Conservation (phyloP, 1,140 invertebrate genomes). For the Drosophila bipectinata region DNA sequence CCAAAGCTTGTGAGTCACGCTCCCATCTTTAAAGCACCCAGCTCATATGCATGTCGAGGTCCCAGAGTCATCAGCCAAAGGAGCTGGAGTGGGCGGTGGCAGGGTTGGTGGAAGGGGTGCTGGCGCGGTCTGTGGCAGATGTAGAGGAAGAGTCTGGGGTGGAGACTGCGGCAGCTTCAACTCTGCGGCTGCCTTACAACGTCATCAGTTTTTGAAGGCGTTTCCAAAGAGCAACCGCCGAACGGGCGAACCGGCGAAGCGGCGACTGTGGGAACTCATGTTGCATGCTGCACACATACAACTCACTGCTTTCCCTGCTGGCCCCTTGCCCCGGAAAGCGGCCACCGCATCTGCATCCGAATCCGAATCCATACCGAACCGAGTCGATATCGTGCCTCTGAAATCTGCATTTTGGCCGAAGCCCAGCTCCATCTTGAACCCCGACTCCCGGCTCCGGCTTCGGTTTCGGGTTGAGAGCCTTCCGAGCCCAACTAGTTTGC, state of each 20-base stretch:
- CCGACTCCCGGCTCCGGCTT: background rate
- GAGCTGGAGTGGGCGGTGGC: conserved; percentile 33
- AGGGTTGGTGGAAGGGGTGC: background rate
- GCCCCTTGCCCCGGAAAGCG: background rate
- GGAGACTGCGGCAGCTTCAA: conserved; percentile 40
- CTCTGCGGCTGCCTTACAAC: conserved; percentile 70
- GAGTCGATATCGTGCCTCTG: conserved; percentile 68
- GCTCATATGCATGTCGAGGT: conserved; percentile 76
- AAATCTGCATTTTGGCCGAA: conserved; percentile 73
- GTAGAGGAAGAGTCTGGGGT: background rate
- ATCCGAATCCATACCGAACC: conserved; percentile 3
- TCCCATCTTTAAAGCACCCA: conserved; percentile 20
- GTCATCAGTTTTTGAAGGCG: conserved; percentile 81
- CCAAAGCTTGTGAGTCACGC: conserved; percentile 22
- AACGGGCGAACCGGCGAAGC: conserved; percentile 53
- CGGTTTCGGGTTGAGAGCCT: background rate
- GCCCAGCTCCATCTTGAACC: conserved; percentile 8
- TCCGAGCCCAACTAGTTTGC: conserved; percentile 62
- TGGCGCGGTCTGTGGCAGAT: background rate
- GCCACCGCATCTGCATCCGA: conserved; percentile 1
- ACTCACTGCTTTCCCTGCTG: conserved; percentile 22
- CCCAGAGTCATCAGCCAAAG: conserved; percentile 48
- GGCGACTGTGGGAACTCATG: conserved; percentile 77
- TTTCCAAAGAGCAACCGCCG: conserved; percentile 76
- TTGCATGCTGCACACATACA: conserved; percentile 78